Conservation (phyloP, 1,140 invertebrate genomes). For the Mactra quadrangularis region DNA sequence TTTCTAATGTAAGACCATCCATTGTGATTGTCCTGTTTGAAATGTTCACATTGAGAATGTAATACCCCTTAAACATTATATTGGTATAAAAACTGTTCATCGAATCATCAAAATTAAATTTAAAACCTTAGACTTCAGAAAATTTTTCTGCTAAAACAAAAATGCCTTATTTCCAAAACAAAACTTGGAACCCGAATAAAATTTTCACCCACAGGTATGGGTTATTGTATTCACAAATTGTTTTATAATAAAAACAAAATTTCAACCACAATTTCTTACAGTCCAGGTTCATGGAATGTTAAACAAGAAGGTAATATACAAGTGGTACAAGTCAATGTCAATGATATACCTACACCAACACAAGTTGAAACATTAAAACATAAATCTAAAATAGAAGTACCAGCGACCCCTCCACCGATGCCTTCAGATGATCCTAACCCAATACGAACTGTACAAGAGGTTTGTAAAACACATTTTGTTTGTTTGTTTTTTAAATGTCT, state of each 20-base stretch:
- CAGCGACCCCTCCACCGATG: conserved; percentile 1
- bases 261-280: not conserved
- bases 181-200: too few relatives aligned
- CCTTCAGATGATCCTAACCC: not conserved
- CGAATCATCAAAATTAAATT: too few relatives aligned
- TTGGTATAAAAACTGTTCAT: too few relatives aligned
- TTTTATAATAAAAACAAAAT: not conserved
- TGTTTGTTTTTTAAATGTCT: not conserved
- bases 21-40: too few relatives aligned
- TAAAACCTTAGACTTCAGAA: too few relatives aligned
- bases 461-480: conserved; percentile 16
- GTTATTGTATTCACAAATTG: too few relatives aligned
- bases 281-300: conserved; percentile 74
- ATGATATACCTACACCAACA: conserved; percentile 58
- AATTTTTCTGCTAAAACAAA: too few relatives aligned
- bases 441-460: conserved; percentile 20
- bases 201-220: too few relatives aligned
- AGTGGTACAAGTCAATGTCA: conserved; percentile 49
- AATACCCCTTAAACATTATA: too few relatives aligned
- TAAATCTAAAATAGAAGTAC: conserved; percentile 62
- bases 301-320: conserved; percentile 60
- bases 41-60: too few relatives aligned
- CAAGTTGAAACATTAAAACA: conserved; percentile 67
- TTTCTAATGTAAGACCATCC: too few relatives aligned
- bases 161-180: too few relatives aligned